Percentiles rank a stretch among this genome's conserved stretches.
phyloP scores from a whole-genome alignment of 2,113 vertebrate species.

The Typhlomys cinereus region DNA sequence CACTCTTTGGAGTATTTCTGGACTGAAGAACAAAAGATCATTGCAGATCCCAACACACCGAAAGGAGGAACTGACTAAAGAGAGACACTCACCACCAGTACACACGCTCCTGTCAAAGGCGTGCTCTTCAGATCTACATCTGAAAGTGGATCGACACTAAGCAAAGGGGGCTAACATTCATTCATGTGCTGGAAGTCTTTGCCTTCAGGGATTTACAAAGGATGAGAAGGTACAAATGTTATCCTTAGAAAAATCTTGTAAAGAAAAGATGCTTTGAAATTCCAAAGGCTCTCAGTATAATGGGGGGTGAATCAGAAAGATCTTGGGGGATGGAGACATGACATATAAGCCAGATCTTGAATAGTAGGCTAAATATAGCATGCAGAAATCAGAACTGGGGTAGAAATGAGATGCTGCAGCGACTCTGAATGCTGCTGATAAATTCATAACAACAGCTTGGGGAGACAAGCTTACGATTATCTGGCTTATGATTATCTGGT shows the following conservation, averaged over 20 bases:
- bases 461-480: no score
- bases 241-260: neutral
- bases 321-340: neutral
- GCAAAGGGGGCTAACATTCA: conserved; percentile 1
- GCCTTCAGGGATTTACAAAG: conserved; percentile 8
- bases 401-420: no score
- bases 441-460: no score
- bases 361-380: neutral
- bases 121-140: neutral
- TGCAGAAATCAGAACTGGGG: neutral
- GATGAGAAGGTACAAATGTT: neutral
- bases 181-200: neutral
- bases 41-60: conserved; percentile 28
- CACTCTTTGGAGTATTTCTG: neutral
- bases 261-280: conserved; percentile 38
- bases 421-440: no score
- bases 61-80: conserved; percentile 31
- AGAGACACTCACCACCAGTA: neutral
- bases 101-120: neutral
- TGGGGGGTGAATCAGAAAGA: neutral
- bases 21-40: neutral
- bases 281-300: neutral
- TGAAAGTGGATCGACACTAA: conserved; percentile 10
- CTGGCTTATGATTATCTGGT: no score
- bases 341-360: neutral